These are phyloP conservation scores for Gymnoscopelus microlampas DNA, from an alignment of 2,797 vertebrate species.

Conservation along the genomic window DNA sequence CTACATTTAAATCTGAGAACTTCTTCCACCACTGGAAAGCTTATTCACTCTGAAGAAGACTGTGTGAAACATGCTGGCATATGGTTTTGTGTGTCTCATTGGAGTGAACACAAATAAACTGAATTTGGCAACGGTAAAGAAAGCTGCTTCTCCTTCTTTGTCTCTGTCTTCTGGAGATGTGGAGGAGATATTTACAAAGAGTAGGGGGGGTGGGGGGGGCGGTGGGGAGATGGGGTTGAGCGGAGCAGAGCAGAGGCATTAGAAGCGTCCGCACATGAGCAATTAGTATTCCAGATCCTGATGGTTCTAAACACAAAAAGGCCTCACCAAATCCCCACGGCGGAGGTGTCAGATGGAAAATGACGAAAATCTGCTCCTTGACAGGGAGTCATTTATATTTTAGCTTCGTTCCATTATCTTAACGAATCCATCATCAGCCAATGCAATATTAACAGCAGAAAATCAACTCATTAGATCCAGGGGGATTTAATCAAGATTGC, in stretches of 20 bases:
- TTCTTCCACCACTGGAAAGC: too few species aligned
- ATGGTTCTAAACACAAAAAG: slow-evolving; percentile 87
- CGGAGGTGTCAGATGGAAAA: slow-evolving; percentile 94
- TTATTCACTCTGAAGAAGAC: not conserved
- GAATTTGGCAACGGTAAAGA: slow-evolving; percentile 18
- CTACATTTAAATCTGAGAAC: too few species aligned
- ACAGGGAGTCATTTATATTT: slow-evolving; percentile 99
- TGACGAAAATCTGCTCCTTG: slow-evolving; percentile 99
- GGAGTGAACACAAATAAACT: slow-evolving; percentile 26
- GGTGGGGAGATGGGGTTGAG: slow-evolving; percentile 14
- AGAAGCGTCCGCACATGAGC: slow-evolving; percentile 78
- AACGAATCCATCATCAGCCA: slow-evolving; percentile 99
- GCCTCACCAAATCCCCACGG: slow-evolving; percentile 86
- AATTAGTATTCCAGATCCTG: slow-evolving; percentile 89
- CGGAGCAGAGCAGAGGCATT: slow-evolving; percentile 62
- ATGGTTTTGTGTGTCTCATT: slow-evolving; percentile 3
- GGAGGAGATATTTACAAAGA: slow-evolving; percentile 75
- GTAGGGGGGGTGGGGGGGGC: slow-evolving; percentile 15
- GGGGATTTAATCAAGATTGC: slow-evolving; percentile 99
- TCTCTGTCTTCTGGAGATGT: slow-evolving; percentile 61
- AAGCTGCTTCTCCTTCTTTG: slow-evolving; percentile 55
- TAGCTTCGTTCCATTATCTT: slow-evolving; percentile 99
- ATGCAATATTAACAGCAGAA: slow-evolving; percentile 99
- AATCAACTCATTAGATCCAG: slow-evolving; percentile 99
- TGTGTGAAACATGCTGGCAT: not conserved